Percentiles rank a stretch among this genome's conserved stretches.
Conservation (phyloP, 2,797 vertebrate species). For the Pipistrellus kuhlii region DNA sequence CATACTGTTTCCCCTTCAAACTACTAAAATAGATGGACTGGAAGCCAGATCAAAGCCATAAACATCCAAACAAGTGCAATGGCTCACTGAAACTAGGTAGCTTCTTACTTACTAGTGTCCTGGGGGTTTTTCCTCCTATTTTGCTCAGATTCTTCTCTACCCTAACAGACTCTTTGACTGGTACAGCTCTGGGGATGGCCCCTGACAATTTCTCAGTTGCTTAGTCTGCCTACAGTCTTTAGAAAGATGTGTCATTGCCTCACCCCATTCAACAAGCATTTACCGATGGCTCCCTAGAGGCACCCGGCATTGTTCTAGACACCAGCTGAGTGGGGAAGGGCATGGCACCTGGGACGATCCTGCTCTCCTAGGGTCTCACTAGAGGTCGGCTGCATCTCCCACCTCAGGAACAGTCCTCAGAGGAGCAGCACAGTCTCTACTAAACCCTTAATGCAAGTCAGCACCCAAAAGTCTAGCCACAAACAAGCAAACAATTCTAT, state of each 20-base stretch:
- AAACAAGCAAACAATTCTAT: background rate
- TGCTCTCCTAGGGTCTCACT: background rate
- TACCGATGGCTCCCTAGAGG: background rate
- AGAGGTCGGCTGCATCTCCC: background rate
- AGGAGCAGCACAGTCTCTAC: background rate
- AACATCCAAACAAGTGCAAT: background rate
- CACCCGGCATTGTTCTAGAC: background rate
- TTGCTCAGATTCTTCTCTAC: background rate
- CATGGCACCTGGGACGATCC: background rate
- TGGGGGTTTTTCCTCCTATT: background rate
- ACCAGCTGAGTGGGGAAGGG: background rate
- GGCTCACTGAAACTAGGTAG: background rate
- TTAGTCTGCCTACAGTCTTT: background rate
- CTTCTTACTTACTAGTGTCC: background rate
- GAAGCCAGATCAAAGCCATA: background rate
- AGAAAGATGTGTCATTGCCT: background rate
- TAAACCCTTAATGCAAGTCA: background rate
- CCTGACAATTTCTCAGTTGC: conserved; percentile 10
- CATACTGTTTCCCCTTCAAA: background rate
- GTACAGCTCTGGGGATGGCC: background rate
- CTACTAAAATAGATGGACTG: background rate
- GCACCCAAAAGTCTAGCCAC: background rate
- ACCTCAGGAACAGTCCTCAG: background rate
- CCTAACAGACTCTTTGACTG: background rate
- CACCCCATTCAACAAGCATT: background rate